Percentiles rank a stretch among this genome's conserved stretches.
These are phyloP conservation scores for Dipodomys stephensi DNA, from an alignment of 2,113 vertebrate species.

Conservation along the genomic window DNA sequence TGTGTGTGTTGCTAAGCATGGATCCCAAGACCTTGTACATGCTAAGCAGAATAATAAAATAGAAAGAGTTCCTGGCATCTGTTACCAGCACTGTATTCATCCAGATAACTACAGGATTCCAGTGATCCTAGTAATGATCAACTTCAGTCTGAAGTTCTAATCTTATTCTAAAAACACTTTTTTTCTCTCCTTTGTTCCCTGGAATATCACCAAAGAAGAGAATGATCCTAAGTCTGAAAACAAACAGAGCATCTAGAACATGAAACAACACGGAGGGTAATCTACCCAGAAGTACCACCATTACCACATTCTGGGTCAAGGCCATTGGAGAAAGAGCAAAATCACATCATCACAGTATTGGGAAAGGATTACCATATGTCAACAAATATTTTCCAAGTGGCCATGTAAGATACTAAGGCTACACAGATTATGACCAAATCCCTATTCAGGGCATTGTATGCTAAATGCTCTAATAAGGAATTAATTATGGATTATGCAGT, in stretches of 20 bases:
- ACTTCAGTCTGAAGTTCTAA: background rate
- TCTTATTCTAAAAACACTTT: conserved; percentile 28
- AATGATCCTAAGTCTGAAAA: conserved; percentile 2
- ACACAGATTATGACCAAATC: conserved; percentile 57
- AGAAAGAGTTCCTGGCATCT: background rate
- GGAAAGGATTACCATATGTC: conserved; percentile 16
- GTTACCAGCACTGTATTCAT: background rate
- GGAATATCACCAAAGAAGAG: conserved; percentile 55
- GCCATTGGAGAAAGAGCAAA: conserved; percentile 20
- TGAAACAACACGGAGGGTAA: background rate
- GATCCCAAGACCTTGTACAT: background rate
- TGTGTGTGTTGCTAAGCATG: too few relatives aligned
- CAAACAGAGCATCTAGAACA: conserved; percentile 22
- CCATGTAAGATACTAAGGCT: conserved; percentile 46
- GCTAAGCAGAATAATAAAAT: background rate
- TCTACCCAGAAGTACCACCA: background rate
- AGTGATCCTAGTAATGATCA: background rate
- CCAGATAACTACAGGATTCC: background rate
- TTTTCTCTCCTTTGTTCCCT: conserved; percentile 30
- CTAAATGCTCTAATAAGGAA: background rate
- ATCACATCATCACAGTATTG: conserved; percentile 17
- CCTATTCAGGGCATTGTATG: background rate
- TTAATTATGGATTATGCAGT: conserved; percentile 10
- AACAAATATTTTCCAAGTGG: conserved; percentile 68
- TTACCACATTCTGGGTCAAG: background rate